phyloP scores from a whole-genome alignment of 1,140 invertebrate genomes.

The Drosophila nasuta region DNA sequence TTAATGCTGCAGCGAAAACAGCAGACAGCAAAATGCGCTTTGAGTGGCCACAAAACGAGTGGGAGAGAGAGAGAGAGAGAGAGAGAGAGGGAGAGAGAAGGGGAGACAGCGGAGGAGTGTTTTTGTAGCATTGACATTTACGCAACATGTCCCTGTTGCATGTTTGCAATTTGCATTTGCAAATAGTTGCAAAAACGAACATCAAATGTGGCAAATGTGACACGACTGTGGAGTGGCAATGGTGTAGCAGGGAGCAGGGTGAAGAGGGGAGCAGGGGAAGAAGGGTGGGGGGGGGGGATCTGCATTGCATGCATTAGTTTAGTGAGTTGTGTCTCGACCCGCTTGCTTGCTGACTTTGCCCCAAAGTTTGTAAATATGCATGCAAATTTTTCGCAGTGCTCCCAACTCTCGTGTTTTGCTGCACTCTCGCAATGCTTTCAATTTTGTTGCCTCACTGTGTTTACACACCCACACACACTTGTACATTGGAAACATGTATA shows the following conservation, averaged over 20 bases:
- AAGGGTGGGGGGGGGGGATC: not conserved
- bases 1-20: constrained; percentile 38
- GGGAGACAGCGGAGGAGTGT: constrained; percentile 1
- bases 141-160: constrained; percentile 83
- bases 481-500: not conserved
- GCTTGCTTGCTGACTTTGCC: constrained; percentile 54
- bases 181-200: constrained; percentile 83
- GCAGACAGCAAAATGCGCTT: constrained; percentile 44
- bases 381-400: constrained; percentile 68
- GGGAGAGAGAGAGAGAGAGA: not conserved
- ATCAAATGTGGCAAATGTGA: constrained; percentile 73
- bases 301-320: constrained; percentile 27
- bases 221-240: constrained; percentile 25
- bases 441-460: constrained; percentile 63
- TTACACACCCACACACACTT: constrained; percentile 25
- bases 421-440: constrained; percentile 58
- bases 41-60: constrained; percentile 27
- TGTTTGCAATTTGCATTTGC: constrained; percentile 83
- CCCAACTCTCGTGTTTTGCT: constrained; percentile 9
- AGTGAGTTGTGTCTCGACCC: constrained; percentile 21
- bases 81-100: not conserved
- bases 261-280: not conserved
- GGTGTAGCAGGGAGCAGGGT: not conserved
- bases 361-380: constrained; percentile 80
- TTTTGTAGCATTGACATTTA: constrained; percentile 75